These are phyloP conservation scores for Vulpes lagopus DNA, from an alignment of 2,113 vertebrate species.

Conservation along the genomic window DNA sequence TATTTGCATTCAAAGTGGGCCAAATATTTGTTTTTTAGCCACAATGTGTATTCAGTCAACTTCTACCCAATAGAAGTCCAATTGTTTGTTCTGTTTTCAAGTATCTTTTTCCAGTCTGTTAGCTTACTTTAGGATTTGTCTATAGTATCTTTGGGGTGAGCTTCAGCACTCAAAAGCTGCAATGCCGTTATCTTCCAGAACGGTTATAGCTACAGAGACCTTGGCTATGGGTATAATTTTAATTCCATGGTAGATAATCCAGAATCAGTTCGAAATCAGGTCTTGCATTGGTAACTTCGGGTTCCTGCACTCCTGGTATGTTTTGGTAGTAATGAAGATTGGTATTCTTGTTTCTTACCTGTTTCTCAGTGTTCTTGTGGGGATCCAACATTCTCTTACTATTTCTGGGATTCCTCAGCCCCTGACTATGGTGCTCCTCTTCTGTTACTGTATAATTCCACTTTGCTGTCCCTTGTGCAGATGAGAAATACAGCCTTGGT, in stretches of 20 bases:
- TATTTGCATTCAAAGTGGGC: background rate
- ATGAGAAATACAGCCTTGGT: background rate
- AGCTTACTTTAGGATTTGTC: constrained; percentile 26
- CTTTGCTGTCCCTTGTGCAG: background rate
- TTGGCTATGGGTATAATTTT: background rate
- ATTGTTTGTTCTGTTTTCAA: background rate
- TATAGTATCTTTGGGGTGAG: background rate
- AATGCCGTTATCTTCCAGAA: background rate
- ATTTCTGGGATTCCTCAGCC: too few relatives aligned
- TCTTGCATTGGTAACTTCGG: background rate
- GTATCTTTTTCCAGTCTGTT: background rate
- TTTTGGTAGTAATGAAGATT: background rate
- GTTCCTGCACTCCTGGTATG: background rate
- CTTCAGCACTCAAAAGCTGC: background rate
- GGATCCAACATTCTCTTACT: background rate
- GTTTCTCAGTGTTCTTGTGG: background rate
- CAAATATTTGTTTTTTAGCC: background rate
- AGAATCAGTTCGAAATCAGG: background rate
- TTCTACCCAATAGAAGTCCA: background rate
- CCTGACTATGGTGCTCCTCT: background rate
- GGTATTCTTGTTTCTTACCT: background rate
- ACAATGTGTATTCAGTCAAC: background rate
- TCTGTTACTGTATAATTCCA: background rate
- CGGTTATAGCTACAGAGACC: background rate
- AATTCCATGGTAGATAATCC: background rate